phyloP scores from a whole-genome alignment of 2,888 invertebrate genomes.

The Drosophila meridiana region DNA sequence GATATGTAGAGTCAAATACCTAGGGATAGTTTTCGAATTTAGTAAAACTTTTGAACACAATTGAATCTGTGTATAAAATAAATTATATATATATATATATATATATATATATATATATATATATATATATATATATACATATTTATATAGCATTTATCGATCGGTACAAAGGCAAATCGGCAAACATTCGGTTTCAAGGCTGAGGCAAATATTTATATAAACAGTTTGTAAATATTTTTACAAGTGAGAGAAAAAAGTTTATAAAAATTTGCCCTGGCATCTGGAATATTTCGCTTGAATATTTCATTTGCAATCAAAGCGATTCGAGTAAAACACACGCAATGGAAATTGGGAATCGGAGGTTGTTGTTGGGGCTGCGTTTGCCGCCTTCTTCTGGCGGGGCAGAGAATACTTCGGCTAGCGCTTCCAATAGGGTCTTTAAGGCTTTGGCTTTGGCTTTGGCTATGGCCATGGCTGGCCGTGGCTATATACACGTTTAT shows the following conservation, averaged over 20 bases:
- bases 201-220: slow-evolving; percentile 73
- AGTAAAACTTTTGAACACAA: no score
- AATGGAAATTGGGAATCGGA: slow-evolving; percentile 21
- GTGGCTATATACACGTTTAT: background rate
- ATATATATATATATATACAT: background rate
- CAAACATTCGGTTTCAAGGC: slow-evolving; percentile 44
- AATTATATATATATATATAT: background rate
- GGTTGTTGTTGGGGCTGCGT: slow-evolving; percentile 3
- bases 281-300: slow-evolving; percentile 75
- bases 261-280: slow-evolving; percentile 72
- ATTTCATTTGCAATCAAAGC: slow-evolving; percentile 79
- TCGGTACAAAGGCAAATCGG: slow-evolving; percentile 12
- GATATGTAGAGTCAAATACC: background rate
- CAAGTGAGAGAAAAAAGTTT: slow-evolving; percentile 70
- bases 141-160: background rate
- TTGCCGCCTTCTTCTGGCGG: background rate
- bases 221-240: slow-evolving; percentile 77
- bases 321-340: slow-evolving; percentile 47
- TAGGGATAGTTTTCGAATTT: background rate
- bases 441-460: slow-evolving; percentile 40
- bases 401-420: slow-evolving; percentile 16
- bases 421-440: slow-evolving; percentile 53
- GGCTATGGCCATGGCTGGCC: slow-evolving; percentile 36
- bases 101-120: background rate
- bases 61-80: no score